Percentiles rank a stretch among this genome's conserved stretches.
Evolutionary conservation across 2,113 vertebrate species (phyloP).

Genomic region (Pseudonaja textilis): DNA sequence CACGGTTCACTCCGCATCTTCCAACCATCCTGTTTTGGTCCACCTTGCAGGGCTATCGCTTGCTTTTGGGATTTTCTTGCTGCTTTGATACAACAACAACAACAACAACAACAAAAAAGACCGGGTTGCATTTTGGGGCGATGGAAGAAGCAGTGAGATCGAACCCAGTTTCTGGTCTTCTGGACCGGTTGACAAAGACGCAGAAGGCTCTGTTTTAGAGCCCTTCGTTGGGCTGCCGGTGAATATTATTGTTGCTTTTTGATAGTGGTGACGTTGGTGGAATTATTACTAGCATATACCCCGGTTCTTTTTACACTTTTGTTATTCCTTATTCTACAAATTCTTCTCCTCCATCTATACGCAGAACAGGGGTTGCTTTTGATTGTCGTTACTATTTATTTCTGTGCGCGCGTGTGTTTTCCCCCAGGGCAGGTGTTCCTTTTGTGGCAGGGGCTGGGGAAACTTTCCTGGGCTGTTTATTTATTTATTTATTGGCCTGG

Average conservation of each 20-base stretch:
- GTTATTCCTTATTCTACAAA: not conserved
- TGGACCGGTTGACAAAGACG: not conserved
- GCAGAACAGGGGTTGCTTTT: not conserved
- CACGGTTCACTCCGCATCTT: not conserved
- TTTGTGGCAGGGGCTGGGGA: too few species aligned
- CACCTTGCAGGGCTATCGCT: not conserved
- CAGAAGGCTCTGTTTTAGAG: not conserved
- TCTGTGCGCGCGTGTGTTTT: not conserved
- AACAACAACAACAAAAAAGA: too few species aligned
- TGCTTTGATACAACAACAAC: not conserved
- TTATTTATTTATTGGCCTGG: not conserved
- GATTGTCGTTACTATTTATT: constrained; percentile 1
- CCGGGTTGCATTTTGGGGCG: not conserved
- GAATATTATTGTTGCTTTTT: not conserved
- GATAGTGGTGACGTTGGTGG: not conserved
- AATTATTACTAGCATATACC: not conserved
- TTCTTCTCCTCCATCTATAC: not conserved
- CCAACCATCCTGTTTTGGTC: not conserved
- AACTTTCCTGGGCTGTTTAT: not conserved
- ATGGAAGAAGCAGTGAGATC: not conserved
- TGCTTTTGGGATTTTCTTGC: not conserved
- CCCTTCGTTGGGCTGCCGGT: not conserved
- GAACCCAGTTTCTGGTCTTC: not conserved
- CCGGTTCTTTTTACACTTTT: not conserved
- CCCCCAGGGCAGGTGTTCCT: not conserved